A percentile compares a stretch with the other conserved stretches of the same genome.
phyloP scores from a whole-genome alignment of 2,113 vertebrate species.

The Nothocercus nigrocapillus region DNA sequence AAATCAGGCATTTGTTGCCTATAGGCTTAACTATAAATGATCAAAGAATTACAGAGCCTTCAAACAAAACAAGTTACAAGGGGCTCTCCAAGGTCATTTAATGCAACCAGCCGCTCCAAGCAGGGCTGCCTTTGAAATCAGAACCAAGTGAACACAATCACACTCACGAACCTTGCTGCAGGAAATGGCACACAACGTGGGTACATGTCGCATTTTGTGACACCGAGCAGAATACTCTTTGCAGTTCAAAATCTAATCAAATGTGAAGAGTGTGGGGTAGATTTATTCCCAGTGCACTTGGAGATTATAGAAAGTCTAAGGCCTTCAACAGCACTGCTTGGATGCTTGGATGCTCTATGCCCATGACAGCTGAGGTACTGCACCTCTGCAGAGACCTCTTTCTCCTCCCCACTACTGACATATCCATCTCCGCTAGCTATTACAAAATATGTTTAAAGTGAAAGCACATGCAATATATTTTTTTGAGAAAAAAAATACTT shows the following conservation, averaged over 20 bases:
- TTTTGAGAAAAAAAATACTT: background rate
- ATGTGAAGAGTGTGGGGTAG: background rate
- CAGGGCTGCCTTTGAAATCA: background rate
- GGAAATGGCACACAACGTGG: rapidly evolving
- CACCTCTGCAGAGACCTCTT: background rate
- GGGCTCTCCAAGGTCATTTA: background rate
- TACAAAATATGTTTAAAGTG: background rate
- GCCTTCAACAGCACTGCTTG: background rate
- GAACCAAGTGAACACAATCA: background rate
- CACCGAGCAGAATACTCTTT: background rate
- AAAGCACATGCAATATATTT: background rate
- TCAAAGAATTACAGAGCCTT: background rate
- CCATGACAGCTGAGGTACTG: background rate
- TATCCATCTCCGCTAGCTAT: background rate
- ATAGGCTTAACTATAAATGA: background rate
- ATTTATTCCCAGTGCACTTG: background rate
- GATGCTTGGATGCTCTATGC: background rate
- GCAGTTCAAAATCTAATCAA: background rate
- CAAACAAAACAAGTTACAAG: background rate
- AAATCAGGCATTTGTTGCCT: background rate
- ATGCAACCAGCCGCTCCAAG: background rate
- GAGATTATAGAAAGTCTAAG: background rate
- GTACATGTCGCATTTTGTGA: background rate
- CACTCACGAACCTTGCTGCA: background rate
- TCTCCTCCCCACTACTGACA: background rate